Conservation (phyloP, 53 echinoderm and acorn worm species). For the Mesocentrotus franciscanus region DNA sequence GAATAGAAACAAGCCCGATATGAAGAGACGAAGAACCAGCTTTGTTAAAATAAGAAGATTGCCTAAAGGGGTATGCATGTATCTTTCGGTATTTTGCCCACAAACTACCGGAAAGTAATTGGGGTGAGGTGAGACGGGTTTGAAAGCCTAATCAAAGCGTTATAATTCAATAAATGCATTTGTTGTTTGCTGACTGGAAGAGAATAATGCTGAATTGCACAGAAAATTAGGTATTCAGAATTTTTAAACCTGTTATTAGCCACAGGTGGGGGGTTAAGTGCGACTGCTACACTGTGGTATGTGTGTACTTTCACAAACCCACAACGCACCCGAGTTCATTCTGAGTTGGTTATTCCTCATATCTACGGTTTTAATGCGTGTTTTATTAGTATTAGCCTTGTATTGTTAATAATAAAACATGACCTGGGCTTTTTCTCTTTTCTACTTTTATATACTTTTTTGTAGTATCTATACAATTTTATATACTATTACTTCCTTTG, state of each 20-base stretch:
- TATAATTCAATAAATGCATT: slow-evolving; percentile 63
- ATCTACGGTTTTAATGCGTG: too few species aligned
- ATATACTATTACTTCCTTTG: too few species aligned
- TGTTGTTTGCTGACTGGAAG: slow-evolving; percentile 28
- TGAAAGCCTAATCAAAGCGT: slow-evolving; percentile 53
- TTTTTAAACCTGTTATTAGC: slow-evolving; percentile 13
- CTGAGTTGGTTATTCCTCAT: not conserved
- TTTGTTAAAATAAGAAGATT: not conserved
- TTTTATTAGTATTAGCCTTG: too few species aligned
- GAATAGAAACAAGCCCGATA: not conserved
- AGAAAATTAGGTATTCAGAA: slow-evolving; percentile 47
- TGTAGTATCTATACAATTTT: too few species aligned
- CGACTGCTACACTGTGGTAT: slow-evolving; percentile 2
- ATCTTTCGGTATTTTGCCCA: not conserved
- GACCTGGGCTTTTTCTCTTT: too few species aligned
- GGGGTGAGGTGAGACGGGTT: not conserved
- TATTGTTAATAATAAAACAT: too few species aligned
- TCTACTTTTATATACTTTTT: too few species aligned
- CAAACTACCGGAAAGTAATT: slow-evolving; percentile 41
- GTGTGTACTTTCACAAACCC: not conserved
- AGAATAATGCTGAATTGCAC: slow-evolving; percentile 45
- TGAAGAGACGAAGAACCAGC: not conserved
- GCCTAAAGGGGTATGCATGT: slow-evolving; percentile 36
- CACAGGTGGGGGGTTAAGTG: slow-evolving; percentile 24
- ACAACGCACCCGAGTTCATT: not conserved